Evolutionary conservation across 1,140 invertebrate genomes (phyloP), one percentile per base, ranked within the genome.

Genomic region (Pseudomyrmex dendroicus): DNA sequence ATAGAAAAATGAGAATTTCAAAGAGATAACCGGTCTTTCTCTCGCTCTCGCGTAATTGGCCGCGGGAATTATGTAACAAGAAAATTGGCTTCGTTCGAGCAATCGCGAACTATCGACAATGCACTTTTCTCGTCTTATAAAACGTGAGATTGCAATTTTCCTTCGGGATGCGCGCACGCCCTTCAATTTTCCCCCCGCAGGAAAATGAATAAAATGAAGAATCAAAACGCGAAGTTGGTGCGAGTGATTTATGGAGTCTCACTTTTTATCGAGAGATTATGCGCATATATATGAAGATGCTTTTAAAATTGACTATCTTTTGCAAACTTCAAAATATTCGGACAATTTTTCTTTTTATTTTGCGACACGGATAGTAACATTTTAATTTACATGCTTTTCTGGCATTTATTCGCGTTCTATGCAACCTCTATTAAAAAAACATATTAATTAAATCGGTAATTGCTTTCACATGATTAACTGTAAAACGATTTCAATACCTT

Each of bases 131-230:
- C 66, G 44, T 72, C 66, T 80, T 80, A 80, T 80, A 80, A 80
- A 80, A 72, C 20, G 15, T 56, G 66, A 80, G 66, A 80, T 72
- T 61, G 76, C 76, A 80, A 80, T 80, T 80, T 72, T 80, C 76
- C 46, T 59, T 77, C n/a, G 62, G n/a, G 48, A 67, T n/a, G 48
- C n/a, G 57, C 15, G 20, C 64, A 22, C 46, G 20, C 54, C 8
- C 20, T 48, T 46, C 64, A 46, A 61, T 80, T 80, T 70, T 59
- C 2, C 35, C 5, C 44, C 2, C 72, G 48, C 20, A n/a, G 66
- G 22, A 7, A 57, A 66, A 80, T 70, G 76, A 80, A 72, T 80
- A 70, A 72, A 20, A 44, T 46, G 35, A 7, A 35, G 17, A 54
- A 80, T 35, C 25, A 25, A 20, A 35, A 35, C 35, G 35, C 20